Evolutionary conservation across 2,113 vertebrate species (phyloP).

Genomic region (Corythaixoides concolor): DNA sequence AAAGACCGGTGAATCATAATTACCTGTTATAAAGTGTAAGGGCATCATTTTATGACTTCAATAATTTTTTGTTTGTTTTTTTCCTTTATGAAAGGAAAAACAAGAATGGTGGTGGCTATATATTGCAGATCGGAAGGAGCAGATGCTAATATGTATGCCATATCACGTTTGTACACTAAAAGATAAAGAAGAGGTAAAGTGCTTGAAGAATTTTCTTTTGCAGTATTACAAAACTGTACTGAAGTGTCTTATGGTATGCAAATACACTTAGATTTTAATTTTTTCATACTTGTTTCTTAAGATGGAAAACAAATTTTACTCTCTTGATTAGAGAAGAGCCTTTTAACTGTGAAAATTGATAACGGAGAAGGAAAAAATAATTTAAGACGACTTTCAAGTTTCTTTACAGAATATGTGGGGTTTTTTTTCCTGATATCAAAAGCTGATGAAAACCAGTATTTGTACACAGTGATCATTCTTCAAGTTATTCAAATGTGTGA

Average conservation of each 20-base stretch:
- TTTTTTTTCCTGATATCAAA: not conserved
- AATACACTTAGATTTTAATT: not conserved
- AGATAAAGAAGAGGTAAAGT: constrained; percentile 92
- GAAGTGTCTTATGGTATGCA: not conserved
- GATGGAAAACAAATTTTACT: not conserved
- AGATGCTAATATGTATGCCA: constrained; percentile 95
- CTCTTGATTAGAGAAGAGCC: not conserved
- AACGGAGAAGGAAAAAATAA: not conserved
- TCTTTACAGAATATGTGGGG: not conserved
- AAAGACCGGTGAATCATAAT: not conserved
- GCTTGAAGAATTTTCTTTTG: not conserved
- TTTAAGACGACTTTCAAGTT: not conserved
- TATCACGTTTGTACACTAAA: constrained; percentile 96
- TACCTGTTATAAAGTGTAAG: not conserved
- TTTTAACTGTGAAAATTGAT: not conserved
- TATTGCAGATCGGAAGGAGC: constrained; percentile 94
- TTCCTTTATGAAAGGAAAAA: constrained; percentile 81
- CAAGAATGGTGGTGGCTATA: constrained; percentile 99
- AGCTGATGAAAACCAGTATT: not conserved
- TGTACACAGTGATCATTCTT: not conserved
- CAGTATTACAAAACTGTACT: not conserved
- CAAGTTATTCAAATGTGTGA: not conserved
- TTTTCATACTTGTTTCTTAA: not conserved
- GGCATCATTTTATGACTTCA: not conserved
- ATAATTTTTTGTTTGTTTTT: not conserved